A percentile compares a stretch with the other conserved stretches of the same genome.
phyloP scores from a whole-genome alignment of 2,797 vertebrate genomes.

The Anguilla obscura region DNA sequence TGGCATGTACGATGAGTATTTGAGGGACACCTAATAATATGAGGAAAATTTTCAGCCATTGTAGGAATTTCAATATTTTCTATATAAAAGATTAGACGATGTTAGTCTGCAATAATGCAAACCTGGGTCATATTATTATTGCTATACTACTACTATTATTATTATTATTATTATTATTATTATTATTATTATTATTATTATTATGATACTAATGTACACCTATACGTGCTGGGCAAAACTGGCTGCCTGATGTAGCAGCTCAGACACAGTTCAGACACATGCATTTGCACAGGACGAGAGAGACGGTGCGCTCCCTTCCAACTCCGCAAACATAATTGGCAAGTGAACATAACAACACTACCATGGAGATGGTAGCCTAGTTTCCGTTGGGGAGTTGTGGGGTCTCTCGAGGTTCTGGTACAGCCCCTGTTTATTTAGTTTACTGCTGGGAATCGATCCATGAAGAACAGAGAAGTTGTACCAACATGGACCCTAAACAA shows the following conservation, averaged over 20 bases:
- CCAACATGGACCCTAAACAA: conserved; percentile 13
- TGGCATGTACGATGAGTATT: background rate
- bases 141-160: background rate
- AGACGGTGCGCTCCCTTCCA: background rate
- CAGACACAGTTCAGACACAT: background rate
- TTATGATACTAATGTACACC: background rate
- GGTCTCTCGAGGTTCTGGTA: background rate
- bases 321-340: background rate
- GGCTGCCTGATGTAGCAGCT: background rate
- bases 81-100: background rate
- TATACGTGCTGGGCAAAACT: background rate
- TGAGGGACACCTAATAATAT: background rate
- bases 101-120: background rate
- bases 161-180: background rate
- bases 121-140: background rate
- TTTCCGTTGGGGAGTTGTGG: background rate
- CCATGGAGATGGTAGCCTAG: background rate
- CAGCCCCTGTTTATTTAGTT: conserved; percentile 19
- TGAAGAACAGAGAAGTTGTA: background rate
- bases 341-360: background rate
- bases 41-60: background rate
- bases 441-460: background rate
- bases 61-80: background rate
- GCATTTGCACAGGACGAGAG: background rate
- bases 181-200: background rate